Conservation (phyloP, 2,113 vertebrate genomes). For the Poeciliopsis retropinna region DNA sequence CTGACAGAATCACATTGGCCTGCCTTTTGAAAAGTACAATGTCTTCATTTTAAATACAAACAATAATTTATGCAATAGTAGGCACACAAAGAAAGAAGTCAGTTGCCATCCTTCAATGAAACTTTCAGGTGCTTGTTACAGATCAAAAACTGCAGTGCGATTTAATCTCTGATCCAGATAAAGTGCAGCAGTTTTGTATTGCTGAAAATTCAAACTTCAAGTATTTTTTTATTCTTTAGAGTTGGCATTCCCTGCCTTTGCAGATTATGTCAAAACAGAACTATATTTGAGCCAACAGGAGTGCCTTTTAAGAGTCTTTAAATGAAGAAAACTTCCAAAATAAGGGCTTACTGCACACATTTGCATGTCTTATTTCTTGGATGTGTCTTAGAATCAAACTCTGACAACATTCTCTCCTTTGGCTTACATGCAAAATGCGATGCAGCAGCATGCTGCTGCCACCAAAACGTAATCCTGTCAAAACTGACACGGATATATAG, state of each 20-base stretch:
- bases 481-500: too few relatives aligned
- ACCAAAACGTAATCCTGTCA: background rate
- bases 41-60: slow-evolving; percentile 22
- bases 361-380: background rate
- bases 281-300: too few relatives aligned
- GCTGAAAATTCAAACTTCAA: background rate
- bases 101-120: background rate
- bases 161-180: slow-evolving; percentile 19
- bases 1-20: background rate
- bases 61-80: background rate
- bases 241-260: too few relatives aligned
- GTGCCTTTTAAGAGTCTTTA: background rate
- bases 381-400: background rate
- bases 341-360: background rate
- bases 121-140: background rate
- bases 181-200: slow-evolving; percentile 5
- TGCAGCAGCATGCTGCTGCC: too few relatives aligned
- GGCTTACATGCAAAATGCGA: background rate
- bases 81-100: slow-evolving; percentile 6
- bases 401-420: background rate
- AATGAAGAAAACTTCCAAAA: background rate
- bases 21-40: background rate
- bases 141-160: background rate
- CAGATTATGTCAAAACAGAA: too few relatives aligned
- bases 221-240: too few relatives aligned